phyloP scores from a whole-genome alignment of 2,113 vertebrate genomes.

The Illadopsis cleaveri region DNA sequence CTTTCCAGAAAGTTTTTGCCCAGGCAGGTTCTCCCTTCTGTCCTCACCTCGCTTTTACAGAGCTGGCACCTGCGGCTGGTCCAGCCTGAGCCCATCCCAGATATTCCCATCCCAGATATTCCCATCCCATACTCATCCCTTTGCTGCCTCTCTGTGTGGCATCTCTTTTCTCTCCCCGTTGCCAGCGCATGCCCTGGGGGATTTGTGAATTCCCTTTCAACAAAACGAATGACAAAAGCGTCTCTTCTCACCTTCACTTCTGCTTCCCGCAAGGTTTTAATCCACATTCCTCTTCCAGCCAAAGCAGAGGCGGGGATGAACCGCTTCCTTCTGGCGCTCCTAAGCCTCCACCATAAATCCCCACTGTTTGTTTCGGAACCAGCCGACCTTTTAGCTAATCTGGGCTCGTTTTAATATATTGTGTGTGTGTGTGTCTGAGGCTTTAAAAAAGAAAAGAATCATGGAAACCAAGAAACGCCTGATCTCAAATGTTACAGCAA shows the following conservation, averaged over 20 bases:
- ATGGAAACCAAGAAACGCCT: background rate
- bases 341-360: conserved; percentile 7
- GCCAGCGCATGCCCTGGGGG: accelerated
- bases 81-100: background rate
- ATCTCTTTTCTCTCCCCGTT: background rate
- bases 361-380: conserved; percentile 63
- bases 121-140: background rate
- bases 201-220: background rate
- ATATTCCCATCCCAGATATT: background rate
- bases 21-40: background rate
- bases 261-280: background rate
- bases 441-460: conserved; percentile 50
- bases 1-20: background rate
- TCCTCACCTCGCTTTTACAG: background rate
- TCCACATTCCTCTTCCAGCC: background rate
- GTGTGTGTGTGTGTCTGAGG: conserved; percentile 38
- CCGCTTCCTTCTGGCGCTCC: background rate
- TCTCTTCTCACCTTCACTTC: background rate
- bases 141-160: background rate
- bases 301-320: background rate
- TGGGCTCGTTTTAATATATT: conserved; percentile 31
- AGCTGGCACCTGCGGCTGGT: background rate
- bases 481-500: conserved; percentile 71
- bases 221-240: background rate
- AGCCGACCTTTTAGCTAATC: conserved; percentile 72